These are phyloP conservation scores for Arothron firmamentum DNA, from an alignment of 2,113 vertebrate genomes.

Conservation along the genomic window DNA sequence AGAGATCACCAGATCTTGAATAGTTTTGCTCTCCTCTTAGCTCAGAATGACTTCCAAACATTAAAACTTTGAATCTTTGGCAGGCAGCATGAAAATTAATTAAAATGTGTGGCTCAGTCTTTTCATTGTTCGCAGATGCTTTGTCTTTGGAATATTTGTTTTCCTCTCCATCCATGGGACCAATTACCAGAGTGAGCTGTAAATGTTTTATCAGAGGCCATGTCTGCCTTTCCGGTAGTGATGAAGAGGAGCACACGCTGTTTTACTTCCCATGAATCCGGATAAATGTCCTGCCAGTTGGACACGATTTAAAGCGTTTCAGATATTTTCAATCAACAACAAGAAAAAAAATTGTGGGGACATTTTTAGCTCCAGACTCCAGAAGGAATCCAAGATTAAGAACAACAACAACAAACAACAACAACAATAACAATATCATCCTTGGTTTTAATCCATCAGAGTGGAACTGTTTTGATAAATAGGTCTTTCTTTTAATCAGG, in stretches of 20 bases:
- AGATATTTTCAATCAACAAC: constrained; percentile 27
- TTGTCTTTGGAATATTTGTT: constrained; percentile 31
- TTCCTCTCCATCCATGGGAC: constrained; percentile 28
- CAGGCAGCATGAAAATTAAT: constrained; percentile 30
- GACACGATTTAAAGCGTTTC: constrained; percentile 31
- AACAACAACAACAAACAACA: neutral
- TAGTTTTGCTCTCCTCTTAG: too few relatives aligned
- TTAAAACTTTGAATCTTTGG: neutral
- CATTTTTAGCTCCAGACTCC: neutral
- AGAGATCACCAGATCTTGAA: too few relatives aligned
- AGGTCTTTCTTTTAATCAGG: too few relatives aligned
- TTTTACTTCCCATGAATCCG: constrained; percentile 28
- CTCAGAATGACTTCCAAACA: too few relatives aligned
- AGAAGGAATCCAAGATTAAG: neutral
- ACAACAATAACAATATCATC: neutral
- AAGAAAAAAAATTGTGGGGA: constrained; percentile 22
- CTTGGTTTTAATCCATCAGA: too few relatives aligned
- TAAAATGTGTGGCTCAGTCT: constrained; percentile 30
- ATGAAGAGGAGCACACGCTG: constrained; percentile 7
- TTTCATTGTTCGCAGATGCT: constrained; percentile 35
- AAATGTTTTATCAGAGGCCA: constrained; percentile 30
- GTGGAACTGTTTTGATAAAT: too few relatives aligned
- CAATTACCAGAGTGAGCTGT: constrained; percentile 35
- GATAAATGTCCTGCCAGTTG: constrained; percentile 39
- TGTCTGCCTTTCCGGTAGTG: constrained; percentile 4